Conservation (phyloP, 2,113 vertebrate species). For the Apistogramma diplotaenia region DNA sequence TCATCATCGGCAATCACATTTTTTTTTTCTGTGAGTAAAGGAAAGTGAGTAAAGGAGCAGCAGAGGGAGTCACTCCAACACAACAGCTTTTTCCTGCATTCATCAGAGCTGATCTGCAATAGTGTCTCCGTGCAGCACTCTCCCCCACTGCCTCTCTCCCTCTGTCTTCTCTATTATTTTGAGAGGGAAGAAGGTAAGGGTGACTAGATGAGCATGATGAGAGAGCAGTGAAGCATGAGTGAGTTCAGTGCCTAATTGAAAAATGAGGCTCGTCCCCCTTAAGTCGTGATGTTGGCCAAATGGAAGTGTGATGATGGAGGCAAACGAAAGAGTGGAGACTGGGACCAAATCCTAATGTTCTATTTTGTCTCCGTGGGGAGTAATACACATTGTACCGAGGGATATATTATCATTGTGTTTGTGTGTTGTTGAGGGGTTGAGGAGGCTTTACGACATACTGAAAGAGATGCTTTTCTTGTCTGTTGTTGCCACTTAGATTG, state of each 20-base stretch:
- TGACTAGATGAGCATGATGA: constrained; percentile 43
- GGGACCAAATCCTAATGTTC: constrained; percentile 6
- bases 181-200: constrained; percentile 2
- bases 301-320: constrained; percentile 16
- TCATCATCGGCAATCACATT: not conserved
- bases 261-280: constrained; percentile 32
- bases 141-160: not conserved
- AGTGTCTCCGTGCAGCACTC: not conserved
- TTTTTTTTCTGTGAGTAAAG: not conserved
- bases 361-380: not conserved
- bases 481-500: constrained; percentile 14
- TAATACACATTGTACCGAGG: not conserved
- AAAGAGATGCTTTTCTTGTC: not conserved
- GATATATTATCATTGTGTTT: not conserved
- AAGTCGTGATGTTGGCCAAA: constrained; percentile 20
- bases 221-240: constrained; percentile 34
- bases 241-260: constrained; percentile 53
- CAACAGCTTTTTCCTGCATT: not conserved
- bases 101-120: constrained; percentile 41
- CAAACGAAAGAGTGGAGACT: not conserved
- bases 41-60: not conserved
- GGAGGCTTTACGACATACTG: not conserved
- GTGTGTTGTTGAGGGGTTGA: not conserved
- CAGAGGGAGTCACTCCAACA: not conserved
- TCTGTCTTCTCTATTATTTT: constrained; percentile 14